These are phyloP conservation scores for Polydrusus cervinus DNA, from an alignment of 2,888 invertebrate genomes.

Conservation along the genomic window DNA sequence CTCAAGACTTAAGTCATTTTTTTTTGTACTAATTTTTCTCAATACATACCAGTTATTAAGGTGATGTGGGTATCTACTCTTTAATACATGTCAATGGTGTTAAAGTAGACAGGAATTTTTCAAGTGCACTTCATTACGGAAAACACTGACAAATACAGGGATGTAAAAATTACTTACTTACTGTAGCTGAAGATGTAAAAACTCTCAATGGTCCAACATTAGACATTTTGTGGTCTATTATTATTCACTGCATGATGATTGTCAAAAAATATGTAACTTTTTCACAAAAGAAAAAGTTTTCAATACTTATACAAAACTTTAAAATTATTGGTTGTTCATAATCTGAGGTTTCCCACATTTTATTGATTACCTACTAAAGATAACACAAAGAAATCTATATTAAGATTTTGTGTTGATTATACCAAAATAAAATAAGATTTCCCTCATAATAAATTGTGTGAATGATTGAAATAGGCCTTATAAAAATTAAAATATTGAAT, in stretches of 20 bases:
- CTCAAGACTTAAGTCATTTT: too few relatives aligned
- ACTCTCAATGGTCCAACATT: conserved; percentile 71
- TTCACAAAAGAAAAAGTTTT: conserved; percentile 32
- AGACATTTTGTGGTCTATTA: conserved; percentile 70
- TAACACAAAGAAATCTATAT: too few relatives aligned
- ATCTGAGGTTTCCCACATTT: too few relatives aligned
- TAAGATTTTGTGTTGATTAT: too few relatives aligned
- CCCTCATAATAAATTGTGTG: too few relatives aligned
- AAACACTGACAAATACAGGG: conserved; percentile 61
- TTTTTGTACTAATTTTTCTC: too few relatives aligned
- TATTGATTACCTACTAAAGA: too few relatives aligned
- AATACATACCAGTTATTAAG: too few relatives aligned
- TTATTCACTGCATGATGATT: conserved; percentile 67
- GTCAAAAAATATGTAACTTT: conserved; percentile 66
- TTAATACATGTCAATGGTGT: not conserved
- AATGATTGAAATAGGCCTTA: too few relatives aligned
- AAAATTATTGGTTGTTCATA: not conserved
- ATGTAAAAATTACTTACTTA: conserved; percentile 65
- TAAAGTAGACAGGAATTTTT: not conserved
- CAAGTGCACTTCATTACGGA: not conserved
- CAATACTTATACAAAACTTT: not conserved
- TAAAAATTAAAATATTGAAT: too few relatives aligned
- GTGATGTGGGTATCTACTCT: too few relatives aligned
- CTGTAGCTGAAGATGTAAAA: conserved; percentile 71
- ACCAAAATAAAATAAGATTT: too few relatives aligned